Evolutionary conservation across 2,113 vertebrate genomes (phyloP).

Genomic region (Rhipidura dahli): DNA sequence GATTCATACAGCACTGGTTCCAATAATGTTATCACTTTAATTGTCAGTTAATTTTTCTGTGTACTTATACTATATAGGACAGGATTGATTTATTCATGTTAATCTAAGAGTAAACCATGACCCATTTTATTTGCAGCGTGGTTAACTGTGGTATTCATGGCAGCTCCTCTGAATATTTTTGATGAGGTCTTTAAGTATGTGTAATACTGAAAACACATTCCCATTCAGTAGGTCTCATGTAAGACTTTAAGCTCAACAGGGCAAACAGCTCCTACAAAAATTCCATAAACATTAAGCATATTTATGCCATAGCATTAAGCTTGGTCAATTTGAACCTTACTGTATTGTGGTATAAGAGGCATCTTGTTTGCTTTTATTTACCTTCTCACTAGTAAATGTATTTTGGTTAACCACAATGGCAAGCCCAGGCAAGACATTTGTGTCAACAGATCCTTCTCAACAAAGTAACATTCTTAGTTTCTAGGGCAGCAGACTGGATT

Average conservation of each 20-base stretch:
- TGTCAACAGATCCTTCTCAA: conserved; percentile 78
- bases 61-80: not conserved
- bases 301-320: conserved; percentile 74
- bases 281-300: conserved; percentile 74
- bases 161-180: conserved; percentile 69
- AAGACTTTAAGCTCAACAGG: conserved; percentile 38
- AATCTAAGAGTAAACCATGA: conserved; percentile 41
- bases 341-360: conserved; percentile 78
- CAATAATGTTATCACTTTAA: conserved; percentile 45
- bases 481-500: conserved; percentile 81
- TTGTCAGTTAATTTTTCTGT: conserved; percentile 57
- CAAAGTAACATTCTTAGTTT: conserved; percentile 81
- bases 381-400: conserved; percentile 76
- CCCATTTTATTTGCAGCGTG: conserved; percentile 48
- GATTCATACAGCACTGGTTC: not conserved
- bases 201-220: conserved; percentile 72
- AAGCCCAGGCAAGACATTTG: conserved; percentile 74
- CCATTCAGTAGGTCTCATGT: conserved; percentile 57
- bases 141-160: conserved; percentile 54
- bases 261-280: conserved; percentile 66
- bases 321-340: conserved; percentile 68
- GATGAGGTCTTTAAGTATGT: conserved; percentile 63
- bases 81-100: conserved; percentile 47
- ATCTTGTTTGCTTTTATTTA: conserved; percentile 80
- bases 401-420: conserved; percentile 83